Evolutionary conservation across 2,888 invertebrate species (phyloP).

Genomic region (Amphipyra berbera): DNA sequence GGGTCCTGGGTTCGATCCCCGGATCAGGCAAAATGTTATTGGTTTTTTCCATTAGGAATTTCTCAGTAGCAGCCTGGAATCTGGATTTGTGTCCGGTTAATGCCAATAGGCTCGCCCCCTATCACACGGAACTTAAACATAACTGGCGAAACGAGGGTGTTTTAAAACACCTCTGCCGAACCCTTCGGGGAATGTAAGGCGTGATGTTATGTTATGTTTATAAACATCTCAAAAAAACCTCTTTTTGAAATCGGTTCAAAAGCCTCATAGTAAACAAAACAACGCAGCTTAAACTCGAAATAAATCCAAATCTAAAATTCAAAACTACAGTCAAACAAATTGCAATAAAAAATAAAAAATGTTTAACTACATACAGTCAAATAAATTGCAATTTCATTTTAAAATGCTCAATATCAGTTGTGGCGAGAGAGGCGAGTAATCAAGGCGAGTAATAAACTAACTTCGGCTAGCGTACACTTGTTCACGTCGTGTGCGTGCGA

Average conservation of each 20-base stretch:
- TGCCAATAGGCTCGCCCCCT: no score
- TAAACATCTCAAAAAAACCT: not conserved
- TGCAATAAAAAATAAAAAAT: constrained; percentile 17
- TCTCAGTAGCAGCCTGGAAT: no score
- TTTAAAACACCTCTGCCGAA: no score
- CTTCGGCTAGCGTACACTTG: constrained; percentile 26
- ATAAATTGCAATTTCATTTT: constrained; percentile 45
- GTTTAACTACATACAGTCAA: constrained; percentile 6
- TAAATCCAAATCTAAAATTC: constrained; percentile 17
- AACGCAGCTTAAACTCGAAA: constrained; percentile 1
- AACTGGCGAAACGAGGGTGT: no score
- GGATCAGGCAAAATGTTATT: no score
- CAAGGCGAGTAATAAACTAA: constrained; percentile 39
- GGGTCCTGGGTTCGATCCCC: no score
- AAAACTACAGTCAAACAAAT: constrained; percentile 19
- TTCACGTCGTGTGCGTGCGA: constrained; percentile 34
- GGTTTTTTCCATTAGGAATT: no score
- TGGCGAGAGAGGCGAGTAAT: constrained; percentile 39
- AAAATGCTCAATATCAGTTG: constrained; percentile 48
- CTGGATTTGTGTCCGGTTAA: no score
- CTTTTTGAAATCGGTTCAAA: constrained; percentile 16
- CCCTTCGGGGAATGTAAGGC: no score
- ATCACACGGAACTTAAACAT: no score
- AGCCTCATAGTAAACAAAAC: constrained; percentile 9
- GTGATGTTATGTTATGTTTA: no score